These are phyloP conservation scores for Atrina japonica DNA, from an alignment of 2,888 invertebrate genomes.

Conservation along the genomic window DNA sequence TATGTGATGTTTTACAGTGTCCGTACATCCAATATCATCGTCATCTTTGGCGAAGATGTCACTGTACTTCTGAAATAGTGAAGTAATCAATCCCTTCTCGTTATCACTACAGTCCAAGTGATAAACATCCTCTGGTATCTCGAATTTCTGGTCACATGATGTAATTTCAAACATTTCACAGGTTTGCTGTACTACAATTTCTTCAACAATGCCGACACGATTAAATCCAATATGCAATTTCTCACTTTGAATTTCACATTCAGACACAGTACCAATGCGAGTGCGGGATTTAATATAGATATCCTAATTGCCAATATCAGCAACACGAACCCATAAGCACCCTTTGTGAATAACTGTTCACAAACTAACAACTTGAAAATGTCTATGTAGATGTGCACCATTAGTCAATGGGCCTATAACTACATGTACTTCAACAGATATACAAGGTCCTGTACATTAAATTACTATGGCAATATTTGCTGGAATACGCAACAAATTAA, in stretches of 20 bases:
- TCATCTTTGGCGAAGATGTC: constrained; percentile 29
- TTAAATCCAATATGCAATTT: neutral
- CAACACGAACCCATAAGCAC: neutral
- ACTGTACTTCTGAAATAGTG: constrained; percentile 5
- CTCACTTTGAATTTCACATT: constrained; percentile 8
- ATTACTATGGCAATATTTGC: no score
- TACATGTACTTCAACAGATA: neutral
- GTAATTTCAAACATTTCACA: no score
- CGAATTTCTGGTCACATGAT: no score
- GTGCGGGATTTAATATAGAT: constrained; percentile 11
- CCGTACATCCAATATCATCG: constrained; percentile 20
- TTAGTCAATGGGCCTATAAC: constrained; percentile 11
- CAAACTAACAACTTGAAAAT: constrained; percentile 2
- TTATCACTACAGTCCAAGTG: constrained; percentile 13
- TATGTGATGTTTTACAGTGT: no score
- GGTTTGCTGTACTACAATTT: constrained; percentile 15
- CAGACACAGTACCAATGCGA: no score
- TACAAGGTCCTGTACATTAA: constrained; percentile 12
- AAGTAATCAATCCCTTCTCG: no score
- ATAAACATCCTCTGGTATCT: constrained; percentile 12
- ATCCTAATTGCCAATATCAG: constrained; percentile 30
- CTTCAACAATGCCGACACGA: constrained; percentile 1
- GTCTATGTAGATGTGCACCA: constrained; percentile 8
- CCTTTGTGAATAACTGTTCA: constrained; percentile 5
- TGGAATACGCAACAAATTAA: neutral